Evolutionary conservation across 2,888 invertebrate genomes (phyloP), one percentile per base, ranked within the genome.

Genomic region (Lasioglossum figueresi): DNA sequence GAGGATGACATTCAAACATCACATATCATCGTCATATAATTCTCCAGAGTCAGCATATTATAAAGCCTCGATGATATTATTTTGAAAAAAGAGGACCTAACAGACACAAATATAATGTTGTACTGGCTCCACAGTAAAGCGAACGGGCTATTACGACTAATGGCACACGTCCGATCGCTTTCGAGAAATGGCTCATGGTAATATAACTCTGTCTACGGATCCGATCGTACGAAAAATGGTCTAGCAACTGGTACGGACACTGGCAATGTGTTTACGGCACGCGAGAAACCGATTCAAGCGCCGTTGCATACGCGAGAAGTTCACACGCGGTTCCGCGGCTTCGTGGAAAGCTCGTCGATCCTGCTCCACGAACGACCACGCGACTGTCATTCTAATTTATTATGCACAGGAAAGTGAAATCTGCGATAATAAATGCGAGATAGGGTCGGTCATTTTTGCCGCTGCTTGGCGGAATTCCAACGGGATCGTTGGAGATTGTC

Each of bases 351-450:
- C 59, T 43, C 31, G 82, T 4, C 31, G 45, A 40, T 66, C 59
- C 37, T 19, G 10, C 27, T 45, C 40, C 43, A 5, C 23, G 74
- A n/a, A 48, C 76, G 66, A 48, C 66, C 27, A 66, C 68, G 66
- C 52, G 56, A 43, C 59, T 76, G 43, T 78, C 75, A 73, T 72
- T 76, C 79, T 83, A 85, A 85, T 85, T 76, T 79, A 83, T 79
- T 76, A 68, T 63, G 79, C 68, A 48, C 23, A n/a, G 79, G 68
- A 79, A 83, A 83, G 83, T 79, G 79, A 85, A 85, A 85, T 66
- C 79, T 52, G 56, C 66, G 76, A 79, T 76, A 79, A 85, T 76
- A 76, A 76, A 83, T 66, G 56, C 37, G 59, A 70, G 77, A 82
- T 66, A 82, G 48, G 34, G 1, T 34, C 48, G 31, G 31, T 27